These are phyloP conservation scores for Balaeniceps rex DNA, from an alignment of 2,113 vertebrate genomes.

Conservation along the genomic window DNA sequence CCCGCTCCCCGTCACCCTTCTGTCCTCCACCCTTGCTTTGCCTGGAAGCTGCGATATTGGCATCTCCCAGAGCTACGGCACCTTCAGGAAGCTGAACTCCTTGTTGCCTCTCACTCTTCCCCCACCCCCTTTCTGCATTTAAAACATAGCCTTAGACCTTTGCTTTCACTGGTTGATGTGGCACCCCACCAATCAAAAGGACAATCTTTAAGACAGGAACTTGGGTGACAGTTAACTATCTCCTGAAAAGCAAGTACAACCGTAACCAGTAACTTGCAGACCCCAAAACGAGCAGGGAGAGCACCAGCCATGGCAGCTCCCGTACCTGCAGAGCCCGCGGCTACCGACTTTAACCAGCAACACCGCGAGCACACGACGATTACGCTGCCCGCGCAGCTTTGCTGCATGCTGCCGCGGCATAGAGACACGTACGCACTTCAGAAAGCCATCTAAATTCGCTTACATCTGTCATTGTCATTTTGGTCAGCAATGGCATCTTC, in stretches of 20 bases:
- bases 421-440: not conserved
- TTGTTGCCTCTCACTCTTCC: not conserved
- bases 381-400: not conserved
- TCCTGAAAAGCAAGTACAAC: not conserved
- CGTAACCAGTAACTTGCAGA: not conserved
- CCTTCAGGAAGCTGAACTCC: not conserved
- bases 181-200: not conserved
- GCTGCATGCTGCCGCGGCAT: not conserved
- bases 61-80: not conserved
- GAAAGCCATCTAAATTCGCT: slow-evolving; percentile 62
- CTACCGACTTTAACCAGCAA: not conserved
- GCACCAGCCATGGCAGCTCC: not conserved
- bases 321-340: not conserved
- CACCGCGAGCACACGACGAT: not conserved
- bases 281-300: not conserved
- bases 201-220: not conserved
- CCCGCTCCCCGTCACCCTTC: not conserved
- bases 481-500: slow-evolving; percentile 76
- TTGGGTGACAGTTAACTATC: not conserved
- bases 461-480: slow-evolving; percentile 79
- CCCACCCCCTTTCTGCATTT: not conserved
- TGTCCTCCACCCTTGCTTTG: not conserved
- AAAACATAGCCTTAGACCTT: not conserved
- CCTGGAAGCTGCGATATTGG: not conserved
- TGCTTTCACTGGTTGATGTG: not conserved